Evolutionary conservation across 1,140 invertebrate species (phyloP), one percentile per base, ranked within the genome.

Genomic region (Phenacoccus solenopsis): DNA sequence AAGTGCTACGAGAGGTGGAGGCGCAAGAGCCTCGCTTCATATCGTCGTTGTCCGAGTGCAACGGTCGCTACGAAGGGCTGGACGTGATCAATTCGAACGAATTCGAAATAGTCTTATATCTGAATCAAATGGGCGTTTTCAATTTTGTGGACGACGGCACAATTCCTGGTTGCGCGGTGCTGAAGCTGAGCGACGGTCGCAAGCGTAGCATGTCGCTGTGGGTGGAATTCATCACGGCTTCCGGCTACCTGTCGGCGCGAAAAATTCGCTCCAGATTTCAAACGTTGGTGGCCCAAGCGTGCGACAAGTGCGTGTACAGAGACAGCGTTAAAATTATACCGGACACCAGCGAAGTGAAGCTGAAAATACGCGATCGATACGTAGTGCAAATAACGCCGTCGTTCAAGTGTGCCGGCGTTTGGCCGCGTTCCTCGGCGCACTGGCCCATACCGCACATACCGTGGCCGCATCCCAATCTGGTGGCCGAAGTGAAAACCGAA

Each of bases 61-160:
- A 94, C 78, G 90, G 91, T 0, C 84, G 90, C 12, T 96, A 86
- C 79, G 93, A 95, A 76, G 91, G 91, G 20, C 80, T 94, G 22
- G 88, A 91, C 73, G 94, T 96, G 9, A 84, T 95, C 69, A 94
- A 93, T 1, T 93, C 93, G 0, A 86, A 84, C 32, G 94, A 97
- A 78, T 97, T 95, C 78, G 94, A 97, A 82, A 91, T 96, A 20
- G 90, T 97, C 38, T 84, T 98, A 38, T 97, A 96, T 79, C 84
- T 98, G 20, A 98, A 98, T 77, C 95, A 98, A 79, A 98, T 98
- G 95, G 95, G 95, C 3, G 94, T 96, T 2, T 89, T 97, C 75
- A 96, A 96, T 78, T 96, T 97, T 79, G 93, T 96, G 28, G 94
- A 97, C 78, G 94, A 96, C 80, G 93, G 93, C 0, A 90, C 89